Evolutionary conservation across 1,140 invertebrate species (phyloP), one percentile per base, ranked within the genome.

Genomic region (Micrasema longulum): DNA sequence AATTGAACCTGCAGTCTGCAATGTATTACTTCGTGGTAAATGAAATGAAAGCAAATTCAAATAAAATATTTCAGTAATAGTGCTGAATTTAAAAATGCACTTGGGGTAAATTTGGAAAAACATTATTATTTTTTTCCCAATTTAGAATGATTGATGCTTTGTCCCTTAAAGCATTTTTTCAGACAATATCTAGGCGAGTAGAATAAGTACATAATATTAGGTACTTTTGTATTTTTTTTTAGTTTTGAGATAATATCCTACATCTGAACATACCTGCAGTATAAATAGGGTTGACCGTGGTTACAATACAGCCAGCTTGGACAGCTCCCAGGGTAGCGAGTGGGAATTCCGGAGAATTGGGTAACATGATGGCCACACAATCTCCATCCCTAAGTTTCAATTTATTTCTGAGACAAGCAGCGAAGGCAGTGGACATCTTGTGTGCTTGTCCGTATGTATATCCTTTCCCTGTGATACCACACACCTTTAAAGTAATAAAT

Each of bases 281-380:
- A 77, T 95, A 97, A 38, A 90, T 79, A 1, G 93, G 92, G 84
- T 96, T 97, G 0, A 93, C 84, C 0, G 93, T 91, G 7, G 93
- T 94, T 5, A 92, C 87, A 7, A 90, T 77, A 0, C 91, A 84
- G 0, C 93, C 94, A 18, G 91, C 89, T 74, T 90, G 87, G 1
- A 92, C 77, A 52, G 87, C 86, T 1, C 92, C 94, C 35, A 93
- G 78, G 12, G 89, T 78, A 1, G 88, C 85, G 4, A 93, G 87
- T 0, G 89, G 82, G 79, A 87, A 93, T 79, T 96, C 93, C 0
- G 93, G 93, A n/a, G 88, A 79, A 81, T 96, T 97, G 1, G 91
- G 89, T 63, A 93, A 76, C 71, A 93, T 86, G 4, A 95, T 66
- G 7, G 89, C 90, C 1, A 95, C 76, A 0, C 90, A 86, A 76